Evolutionary conservation across 2,113 vertebrate species (phyloP), one percentile per base, ranked within the genome.

Genomic region (Hipposideros armiger): DNA sequence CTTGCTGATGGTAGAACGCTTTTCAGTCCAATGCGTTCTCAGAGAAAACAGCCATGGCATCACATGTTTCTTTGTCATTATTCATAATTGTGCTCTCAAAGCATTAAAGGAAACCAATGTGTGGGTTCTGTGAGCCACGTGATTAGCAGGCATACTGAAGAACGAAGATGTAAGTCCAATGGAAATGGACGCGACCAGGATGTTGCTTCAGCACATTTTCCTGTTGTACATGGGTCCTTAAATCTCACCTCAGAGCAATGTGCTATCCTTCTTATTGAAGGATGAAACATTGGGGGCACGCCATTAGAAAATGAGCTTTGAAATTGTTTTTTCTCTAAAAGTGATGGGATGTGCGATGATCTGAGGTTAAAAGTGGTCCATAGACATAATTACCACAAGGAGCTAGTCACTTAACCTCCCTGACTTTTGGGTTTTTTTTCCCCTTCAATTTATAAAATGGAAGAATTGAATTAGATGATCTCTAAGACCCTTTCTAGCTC

Each of bases 401-500:
- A 90, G 76, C 56, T 78, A 72, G 52, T 95, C 81, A 88, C 66
- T 95, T 96, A 90, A 87, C 92, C 82, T 91, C 67, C 91, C 92
- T 91, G 83, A 54, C 94, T 93, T 93, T 72, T 15, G 13, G 11
- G 11, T 30, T 50, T 36, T 11, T 7, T 54, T 30, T 54, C 5
- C 47, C 14, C 26, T 36, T 60, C 56, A 81, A 69, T 91, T 90
- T 96, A 42, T 84, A 88, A 96, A 92, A 90, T 85, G 84, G 19
- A 86, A n/a, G 82, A 73, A 96, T 90, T 93, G 92, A 92, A 97
- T 92, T 87, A 85, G 89, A 77, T 88, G 94, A 86, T 76, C 93
- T 47, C 66, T 28, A 15, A 72, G 58, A 45, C 47, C 84, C 16
- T 74, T 95, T 92, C 72, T n/a, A 73, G 80, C 64, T 84, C 47